phyloP scores from a whole-genome alignment of 1,140 invertebrate genomes.

The Bathynomus jamesi region DNA sequence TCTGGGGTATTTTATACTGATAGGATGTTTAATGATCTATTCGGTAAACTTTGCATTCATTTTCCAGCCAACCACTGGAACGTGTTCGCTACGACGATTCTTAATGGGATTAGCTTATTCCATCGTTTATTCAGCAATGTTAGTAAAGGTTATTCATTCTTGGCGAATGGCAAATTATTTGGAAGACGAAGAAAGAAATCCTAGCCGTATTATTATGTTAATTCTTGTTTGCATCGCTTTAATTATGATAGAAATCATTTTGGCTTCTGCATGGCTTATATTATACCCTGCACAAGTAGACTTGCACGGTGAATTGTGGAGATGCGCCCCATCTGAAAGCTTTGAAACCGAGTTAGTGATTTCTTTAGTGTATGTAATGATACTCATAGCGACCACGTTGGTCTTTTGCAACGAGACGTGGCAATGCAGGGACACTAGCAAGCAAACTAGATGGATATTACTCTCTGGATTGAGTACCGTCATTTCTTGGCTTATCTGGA shows the following conservation, averaged over 20 bases:
- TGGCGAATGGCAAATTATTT: conserved; percentile 39
- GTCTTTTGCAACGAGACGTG: conserved; percentile 45
- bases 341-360: conserved; percentile 47
- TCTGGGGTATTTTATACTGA: conserved; percentile 47
- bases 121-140: conserved; percentile 45
- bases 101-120: conserved; percentile 46
- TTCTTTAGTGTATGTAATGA: conserved; percentile 48
- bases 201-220: neutral
- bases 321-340: conserved; percentile 41
- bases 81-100: conserved; percentile 46
- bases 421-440: conserved; percentile 41
- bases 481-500: conserved; percentile 46
- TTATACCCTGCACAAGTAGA: conserved; percentile 42
- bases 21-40: conserved; percentile 47
- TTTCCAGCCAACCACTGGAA: conserved; percentile 43
- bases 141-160: conserved; percentile 47
- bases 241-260: conserved; percentile 45
- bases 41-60: conserved; percentile 48
- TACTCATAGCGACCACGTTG: conserved; percentile 44
- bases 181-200: too few relatives aligned
- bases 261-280: conserved; percentile 47
- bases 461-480: conserved; percentile 42
- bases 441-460: conserved; percentile 48
- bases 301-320: conserved; percentile 24
- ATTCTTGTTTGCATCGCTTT: conserved; percentile 40